phyloP scores from a whole-genome alignment of 2,113 vertebrate species.

The Mustela lutreola region DNA sequence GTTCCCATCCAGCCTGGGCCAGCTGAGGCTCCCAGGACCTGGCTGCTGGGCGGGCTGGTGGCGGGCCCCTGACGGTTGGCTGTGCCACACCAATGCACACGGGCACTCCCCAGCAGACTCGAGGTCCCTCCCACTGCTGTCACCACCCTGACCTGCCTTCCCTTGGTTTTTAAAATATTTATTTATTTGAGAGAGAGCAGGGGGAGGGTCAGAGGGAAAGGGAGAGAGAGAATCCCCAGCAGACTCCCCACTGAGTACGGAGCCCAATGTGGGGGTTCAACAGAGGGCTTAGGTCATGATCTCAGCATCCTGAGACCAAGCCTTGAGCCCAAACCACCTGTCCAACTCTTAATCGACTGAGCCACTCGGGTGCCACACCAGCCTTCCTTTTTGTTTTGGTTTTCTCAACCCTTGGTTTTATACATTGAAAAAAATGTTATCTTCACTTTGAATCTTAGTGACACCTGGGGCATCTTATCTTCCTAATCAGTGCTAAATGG shows the following conservation, averaged over 20 bases:
- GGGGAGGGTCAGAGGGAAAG: background rate
- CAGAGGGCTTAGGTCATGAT: background rate
- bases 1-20: too few relatives aligned
- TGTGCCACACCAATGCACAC: slow-evolving; percentile 27
- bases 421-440: background rate
- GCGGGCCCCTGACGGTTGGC: background rate
- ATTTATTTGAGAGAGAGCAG: background rate
- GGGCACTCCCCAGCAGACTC: background rate
- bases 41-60: background rate
- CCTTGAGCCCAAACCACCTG: background rate
- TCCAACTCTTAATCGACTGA: background rate
- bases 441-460: background rate
- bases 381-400: background rate
- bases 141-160: background rate
- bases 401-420: background rate
- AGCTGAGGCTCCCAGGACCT: background rate
- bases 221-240: background rate
- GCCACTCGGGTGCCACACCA: background rate
- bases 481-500: background rate
- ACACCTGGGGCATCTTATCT: background rate
- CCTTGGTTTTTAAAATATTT: background rate
- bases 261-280: background rate
- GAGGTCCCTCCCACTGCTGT: background rate
- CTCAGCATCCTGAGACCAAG: background rate
- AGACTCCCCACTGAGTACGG: background rate